Conservation (phyloP, 1,140 invertebrate species). For the Phenacoccus solenopsis region DNA sequence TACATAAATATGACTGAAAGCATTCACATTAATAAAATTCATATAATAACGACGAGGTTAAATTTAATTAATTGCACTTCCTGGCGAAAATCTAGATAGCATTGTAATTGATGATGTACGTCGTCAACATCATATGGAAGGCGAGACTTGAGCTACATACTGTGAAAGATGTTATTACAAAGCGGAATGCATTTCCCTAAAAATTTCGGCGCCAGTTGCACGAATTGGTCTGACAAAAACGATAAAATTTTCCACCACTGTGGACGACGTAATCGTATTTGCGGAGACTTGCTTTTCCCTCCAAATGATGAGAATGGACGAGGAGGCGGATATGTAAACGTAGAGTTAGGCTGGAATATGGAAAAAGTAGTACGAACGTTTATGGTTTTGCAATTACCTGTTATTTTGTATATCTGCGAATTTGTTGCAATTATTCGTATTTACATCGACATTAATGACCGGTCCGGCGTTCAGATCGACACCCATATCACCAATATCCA, state of each 20-base stretch:
- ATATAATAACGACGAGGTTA: too few relatives aligned
- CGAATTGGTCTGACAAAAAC: background rate
- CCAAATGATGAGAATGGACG: too few relatives aligned
- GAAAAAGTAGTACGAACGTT: background rate
- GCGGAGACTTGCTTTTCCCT: too few relatives aligned
- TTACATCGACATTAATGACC: conserved; percentile 32
- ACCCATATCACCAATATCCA: conserved; percentile 56
- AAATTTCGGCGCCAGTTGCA: background rate
- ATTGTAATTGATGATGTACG: too few relatives aligned
- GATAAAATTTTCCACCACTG: background rate
- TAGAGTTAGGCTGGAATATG: background rate
- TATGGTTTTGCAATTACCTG: background rate
- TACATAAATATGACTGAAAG: too few relatives aligned
- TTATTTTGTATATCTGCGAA: background rate
- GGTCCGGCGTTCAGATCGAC: conserved; percentile 44
- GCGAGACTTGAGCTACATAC: too few relatives aligned
- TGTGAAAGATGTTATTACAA: background rate
- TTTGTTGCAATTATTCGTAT: conserved; percentile 10
- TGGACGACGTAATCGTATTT: too few relatives aligned
- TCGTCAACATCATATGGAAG: too few relatives aligned
- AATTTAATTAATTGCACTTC: too few relatives aligned
- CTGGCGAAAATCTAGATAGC: too few relatives aligned
- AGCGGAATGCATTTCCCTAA: background rate
- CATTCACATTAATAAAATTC: too few relatives aligned
- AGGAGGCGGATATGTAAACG: background rate